phyloP scores from a whole-genome alignment of 2,797 vertebrate genomes.

The Leptatherina wallacei region DNA sequence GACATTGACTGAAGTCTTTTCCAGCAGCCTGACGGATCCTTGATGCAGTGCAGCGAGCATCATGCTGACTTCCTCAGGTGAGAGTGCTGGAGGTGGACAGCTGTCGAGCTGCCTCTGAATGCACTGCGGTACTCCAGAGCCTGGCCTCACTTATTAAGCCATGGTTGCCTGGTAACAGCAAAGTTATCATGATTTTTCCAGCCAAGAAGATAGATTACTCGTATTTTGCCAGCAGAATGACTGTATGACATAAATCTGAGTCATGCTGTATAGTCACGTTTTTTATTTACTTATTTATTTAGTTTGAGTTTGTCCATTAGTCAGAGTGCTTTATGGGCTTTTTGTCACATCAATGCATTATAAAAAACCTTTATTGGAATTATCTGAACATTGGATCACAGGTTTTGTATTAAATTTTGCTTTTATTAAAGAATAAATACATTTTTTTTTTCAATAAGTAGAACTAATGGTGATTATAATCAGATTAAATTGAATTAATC shows the following conservation, averaged over 20 bases:
- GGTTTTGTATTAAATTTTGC: no score
- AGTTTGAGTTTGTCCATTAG: background rate
- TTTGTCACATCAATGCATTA: no score
- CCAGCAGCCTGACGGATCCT: conserved; percentile 28
- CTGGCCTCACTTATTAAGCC: conserved; percentile 60
- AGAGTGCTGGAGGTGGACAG: conserved; percentile 67
- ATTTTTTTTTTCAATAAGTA: no score
- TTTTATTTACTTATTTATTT: background rate
- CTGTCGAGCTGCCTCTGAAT: conserved; percentile 56
- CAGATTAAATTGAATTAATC: no score
- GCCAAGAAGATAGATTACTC: conserved; percentile 52
- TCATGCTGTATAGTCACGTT: conserved; percentile 18
- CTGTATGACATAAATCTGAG: conserved; percentile 23
- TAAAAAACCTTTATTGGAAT: no score
- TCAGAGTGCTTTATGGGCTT: background rate
- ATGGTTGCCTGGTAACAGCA: conserved; percentile 80
- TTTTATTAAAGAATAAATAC: no score
- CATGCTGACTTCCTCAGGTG: conserved; percentile 69
- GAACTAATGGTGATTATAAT: no score
- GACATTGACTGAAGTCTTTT: conserved; percentile 17
- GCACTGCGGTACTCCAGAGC: conserved; percentile 50
- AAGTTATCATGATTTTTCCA: conserved; percentile 61
- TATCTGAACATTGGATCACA: no score
- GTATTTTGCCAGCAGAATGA: conserved; percentile 48
- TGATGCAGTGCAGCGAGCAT: conserved; percentile 68